Base-by-base conservation (phyloP, 64 coral and sea anemone species). In the Trachythela sp. region DNA sequence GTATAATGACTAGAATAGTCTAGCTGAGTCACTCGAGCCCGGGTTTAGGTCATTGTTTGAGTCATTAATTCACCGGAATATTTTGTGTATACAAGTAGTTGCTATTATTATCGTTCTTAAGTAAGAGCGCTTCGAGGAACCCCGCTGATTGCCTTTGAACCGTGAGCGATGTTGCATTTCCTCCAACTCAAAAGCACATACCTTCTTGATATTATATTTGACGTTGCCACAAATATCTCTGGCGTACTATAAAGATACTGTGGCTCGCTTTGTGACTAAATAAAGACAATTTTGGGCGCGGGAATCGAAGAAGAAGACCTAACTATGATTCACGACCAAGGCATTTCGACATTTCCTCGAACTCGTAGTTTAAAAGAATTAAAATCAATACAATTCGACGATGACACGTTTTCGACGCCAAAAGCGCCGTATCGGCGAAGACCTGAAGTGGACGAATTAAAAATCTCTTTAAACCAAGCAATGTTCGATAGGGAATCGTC, bases 11-110 rank as follows among this genome's bases (percentile, higher is more conserved):
- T 45, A 45, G 42, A 45, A 45, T 45, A 4, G 42, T 45, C 42
- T 45, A 11, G 42, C 11, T 45, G 42, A 45, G 42, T 45, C 42
- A 45, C 42, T 45, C 42, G 11, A 45, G 42, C 42, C 4, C 42
- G 42, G 42, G 42, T 45, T 45, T 45, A 45, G 42, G 11, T 45
- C 26, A 64, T 64, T n/a, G 56, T 64, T 64, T 64, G 20, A 27
- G 5, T 64, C 56, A 64, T 64, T 64, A 64, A 64, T 64, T 64
- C 56, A 64, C 56, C 56, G 56, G 56, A 64, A 64, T 64, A 64
- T 64, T 20, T 64, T 64, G 56, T 64, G 56, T 64, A 64, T 27
- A 64, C 56, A 64, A 64, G 56, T 64, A 64, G 56, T 64, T 64
- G 56, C 56, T 64, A 64, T 64, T 64, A 64, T 64, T 64, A 64